A percentile compares a stretch with the other conserved stretches of the same genome.
Evolutionary conservation across 30 jellyfish, hydroid and myxozoan genomes (phyloP).

Genomic region (Chironex yamaguchii): DNA sequence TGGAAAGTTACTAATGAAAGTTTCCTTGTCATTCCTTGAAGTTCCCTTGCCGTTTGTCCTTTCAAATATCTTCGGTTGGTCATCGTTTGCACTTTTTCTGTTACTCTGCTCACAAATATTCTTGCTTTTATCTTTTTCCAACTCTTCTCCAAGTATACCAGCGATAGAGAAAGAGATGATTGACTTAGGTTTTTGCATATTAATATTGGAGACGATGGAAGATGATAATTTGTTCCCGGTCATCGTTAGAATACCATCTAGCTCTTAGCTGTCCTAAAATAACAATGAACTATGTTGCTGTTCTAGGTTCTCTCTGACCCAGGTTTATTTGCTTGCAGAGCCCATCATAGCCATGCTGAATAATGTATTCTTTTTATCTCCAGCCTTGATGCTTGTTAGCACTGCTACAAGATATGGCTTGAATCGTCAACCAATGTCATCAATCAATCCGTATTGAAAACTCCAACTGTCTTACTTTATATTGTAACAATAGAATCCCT

Average conservation of each 20-base stretch:
- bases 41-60: background rate
- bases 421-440: no score
- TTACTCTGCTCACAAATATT: background rate
- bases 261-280: no score
- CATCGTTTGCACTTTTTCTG: background rate
- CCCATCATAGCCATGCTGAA: no score
- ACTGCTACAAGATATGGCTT: no score
- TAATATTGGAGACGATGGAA: background rate
- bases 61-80: background rate
- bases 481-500: background rate
- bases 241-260: background rate
- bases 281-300: no score
- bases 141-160: slow-evolving; percentile 53
- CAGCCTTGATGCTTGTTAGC: no score
- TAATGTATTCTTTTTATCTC: no score
- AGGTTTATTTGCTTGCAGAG: no score
- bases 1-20: background rate
- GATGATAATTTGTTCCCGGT: background rate
- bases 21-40: background rate
- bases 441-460: no score
- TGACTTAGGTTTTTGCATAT: background rate
- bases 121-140: background rate
- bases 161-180: slow-evolving; percentile 50
- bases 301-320: background rate
- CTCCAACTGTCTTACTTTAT: no score